Conservation (phyloP, 2,797 vertebrate species). For the Hipposideros larvatus region DNA sequence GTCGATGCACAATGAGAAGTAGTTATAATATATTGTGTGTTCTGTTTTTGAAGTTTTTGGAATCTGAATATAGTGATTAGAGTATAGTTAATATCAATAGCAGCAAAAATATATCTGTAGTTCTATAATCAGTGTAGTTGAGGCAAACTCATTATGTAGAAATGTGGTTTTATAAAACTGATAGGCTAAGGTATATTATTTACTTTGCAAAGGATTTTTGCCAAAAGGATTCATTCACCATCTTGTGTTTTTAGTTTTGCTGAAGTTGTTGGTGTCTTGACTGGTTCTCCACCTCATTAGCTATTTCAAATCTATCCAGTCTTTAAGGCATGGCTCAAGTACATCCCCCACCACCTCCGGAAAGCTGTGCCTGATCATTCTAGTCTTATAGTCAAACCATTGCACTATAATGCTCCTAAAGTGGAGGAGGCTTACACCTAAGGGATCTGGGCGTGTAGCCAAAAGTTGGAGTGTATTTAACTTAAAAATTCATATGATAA, state of each 20-base stretch:
- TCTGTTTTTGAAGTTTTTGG: conserved; percentile 12
- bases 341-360: not conserved
- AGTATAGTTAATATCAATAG: not conserved
- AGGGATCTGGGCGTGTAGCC: not conserved
- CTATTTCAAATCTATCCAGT: conserved; percentile 2
- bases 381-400: conserved; percentile 6
- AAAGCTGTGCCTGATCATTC: not conserved
- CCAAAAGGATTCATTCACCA: not conserved
- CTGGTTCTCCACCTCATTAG: not conserved
- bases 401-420: not conserved
- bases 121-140: conserved; percentile 26
- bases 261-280: conserved; percentile 46
- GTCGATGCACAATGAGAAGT: not conserved
- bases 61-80: conserved; percentile 14
- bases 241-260: not conserved
- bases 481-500: conserved; percentile 51
- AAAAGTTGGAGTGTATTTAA: conserved; percentile 35
- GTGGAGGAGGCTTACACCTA: not conserved
- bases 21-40: not conserved
- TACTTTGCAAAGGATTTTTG: conserved; percentile 49
- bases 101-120: not conserved
- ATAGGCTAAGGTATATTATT: not conserved
- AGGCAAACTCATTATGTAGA: not conserved
- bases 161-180: not conserved
- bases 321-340: not conserved